Percentiles rank a stretch among this genome's conserved stretches.
Conservation (phyloP, 2,797 vertebrate genomes). For the Tympanoctomys barrerae region DNA sequence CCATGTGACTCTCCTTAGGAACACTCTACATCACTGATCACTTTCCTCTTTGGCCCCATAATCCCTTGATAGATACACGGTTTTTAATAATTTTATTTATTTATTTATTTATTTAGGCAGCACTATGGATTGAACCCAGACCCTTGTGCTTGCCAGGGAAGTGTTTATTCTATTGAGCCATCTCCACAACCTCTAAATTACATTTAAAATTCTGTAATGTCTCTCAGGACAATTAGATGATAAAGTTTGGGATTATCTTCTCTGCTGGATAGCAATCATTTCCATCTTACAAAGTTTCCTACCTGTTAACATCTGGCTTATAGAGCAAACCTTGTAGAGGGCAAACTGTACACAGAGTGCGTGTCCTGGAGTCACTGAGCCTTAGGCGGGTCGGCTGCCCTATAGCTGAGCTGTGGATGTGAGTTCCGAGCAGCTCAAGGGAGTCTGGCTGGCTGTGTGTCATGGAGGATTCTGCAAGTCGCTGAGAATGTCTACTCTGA, state of each 20-base stretch:
- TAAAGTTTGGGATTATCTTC: not conserved
- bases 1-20: no score
- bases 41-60: no score
- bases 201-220: not conserved
- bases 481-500: not conserved
- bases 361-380: not conserved
- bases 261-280: not conserved
- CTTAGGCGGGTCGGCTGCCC: not conserved
- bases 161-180: no score
- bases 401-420: not conserved
- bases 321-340: not conserved
- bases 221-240: not conserved
- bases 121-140: no score
- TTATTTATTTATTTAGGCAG: no score
- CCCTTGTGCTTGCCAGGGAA: no score
- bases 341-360: not conserved
- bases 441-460: not conserved
- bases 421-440: not conserved
- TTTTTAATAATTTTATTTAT: not conserved
- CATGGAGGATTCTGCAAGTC: not conserved
- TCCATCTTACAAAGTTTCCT: not conserved
- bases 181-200: not conserved
- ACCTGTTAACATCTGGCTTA: not conserved
- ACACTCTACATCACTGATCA: no score
- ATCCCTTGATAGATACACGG: no score